These are phyloP conservation scores for Schizothorax lantsangensis DNA, from an alignment of 2,797 vertebrate genomes.

Conservation along the genomic window DNA sequence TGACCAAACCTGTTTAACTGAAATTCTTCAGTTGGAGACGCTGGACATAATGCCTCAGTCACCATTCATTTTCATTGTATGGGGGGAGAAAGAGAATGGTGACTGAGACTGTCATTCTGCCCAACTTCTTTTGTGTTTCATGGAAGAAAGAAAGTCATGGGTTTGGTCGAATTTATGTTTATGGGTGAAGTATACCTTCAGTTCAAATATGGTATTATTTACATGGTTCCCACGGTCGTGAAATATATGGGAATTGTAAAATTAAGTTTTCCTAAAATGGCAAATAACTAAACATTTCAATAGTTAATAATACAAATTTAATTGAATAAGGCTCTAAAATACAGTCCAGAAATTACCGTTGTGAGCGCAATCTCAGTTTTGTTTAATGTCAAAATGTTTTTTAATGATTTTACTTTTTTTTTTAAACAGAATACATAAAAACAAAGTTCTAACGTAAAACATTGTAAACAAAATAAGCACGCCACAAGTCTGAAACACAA, in stretches of 20 bases:
- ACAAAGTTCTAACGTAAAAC: conserved; percentile 48
- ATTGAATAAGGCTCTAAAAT: not conserved
- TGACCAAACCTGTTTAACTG: not conserved
- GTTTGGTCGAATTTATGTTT: not conserved
- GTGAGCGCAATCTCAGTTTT: not conserved
- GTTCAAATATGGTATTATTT: not conserved
- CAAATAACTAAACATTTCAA: not conserved
- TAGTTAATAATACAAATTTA: not conserved
- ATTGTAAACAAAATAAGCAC: conserved; percentile 53
- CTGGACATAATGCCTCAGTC: not conserved
- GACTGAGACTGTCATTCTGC: not conserved
- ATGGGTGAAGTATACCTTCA: not conserved
- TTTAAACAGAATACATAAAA: conserved; percentile 53
- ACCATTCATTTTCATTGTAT: not conserved
- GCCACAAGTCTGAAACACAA: conserved; percentile 76
- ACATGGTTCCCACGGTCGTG: not conserved
- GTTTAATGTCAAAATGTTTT: no score
- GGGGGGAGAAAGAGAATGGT: not conserved
- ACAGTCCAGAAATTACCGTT: not conserved
- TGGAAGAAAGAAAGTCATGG: not conserved
- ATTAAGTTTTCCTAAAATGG: not conserved
- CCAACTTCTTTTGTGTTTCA: not conserved
- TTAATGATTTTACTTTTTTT: not conserved
- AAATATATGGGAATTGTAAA: not conserved
- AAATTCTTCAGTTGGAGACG: not conserved